Conservation (phyloP, 2,797 vertebrate species). For the Sebastes hubbsi region DNA sequence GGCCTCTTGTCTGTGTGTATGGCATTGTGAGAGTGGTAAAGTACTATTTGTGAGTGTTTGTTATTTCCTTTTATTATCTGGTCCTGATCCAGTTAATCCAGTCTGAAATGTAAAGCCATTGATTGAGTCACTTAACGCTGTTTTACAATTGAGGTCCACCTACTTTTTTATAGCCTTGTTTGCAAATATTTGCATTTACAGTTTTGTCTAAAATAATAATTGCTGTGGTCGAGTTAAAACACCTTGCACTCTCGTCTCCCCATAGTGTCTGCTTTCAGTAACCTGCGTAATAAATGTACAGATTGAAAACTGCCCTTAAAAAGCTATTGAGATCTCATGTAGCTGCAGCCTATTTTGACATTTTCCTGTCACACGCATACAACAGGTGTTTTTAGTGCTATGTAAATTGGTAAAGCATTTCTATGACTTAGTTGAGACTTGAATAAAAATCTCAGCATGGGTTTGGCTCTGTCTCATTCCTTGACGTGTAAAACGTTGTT, state of each 20-base stretch:
- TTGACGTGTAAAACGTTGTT: not conserved
- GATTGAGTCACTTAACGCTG: slow-evolving; percentile 58
- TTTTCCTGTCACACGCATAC: slow-evolving; percentile 69
- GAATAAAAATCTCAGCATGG: slow-evolving; percentile 84
- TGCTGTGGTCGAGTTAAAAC: slow-evolving; percentile 57
- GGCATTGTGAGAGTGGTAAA: slow-evolving; percentile 67
- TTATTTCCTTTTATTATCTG: slow-evolving; percentile 64
- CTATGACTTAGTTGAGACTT: slow-evolving; percentile 82
- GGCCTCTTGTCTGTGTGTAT: slow-evolving; percentile 70
- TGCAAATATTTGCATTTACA: slow-evolving; percentile 63
- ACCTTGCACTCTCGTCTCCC: slow-evolving; percentile 60
- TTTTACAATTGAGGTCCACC: slow-evolving; percentile 69
- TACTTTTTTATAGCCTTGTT: slow-evolving; percentile 71
- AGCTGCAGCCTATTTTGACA: slow-evolving; percentile 72
- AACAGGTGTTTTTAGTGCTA: slow-evolving; percentile 84
- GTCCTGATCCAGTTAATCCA: slow-evolving; percentile 57
- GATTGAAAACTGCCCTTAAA: slow-evolving; percentile 59
- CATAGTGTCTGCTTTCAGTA: slow-evolving; percentile 66
- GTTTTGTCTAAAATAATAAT: slow-evolving; percentile 69
- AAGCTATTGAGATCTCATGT: slow-evolving; percentile 67
- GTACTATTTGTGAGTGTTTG: slow-evolving; percentile 73
- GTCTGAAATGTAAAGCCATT: slow-evolving; percentile 71
- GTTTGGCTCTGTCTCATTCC: slow-evolving; percentile 49
- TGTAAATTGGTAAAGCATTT: slow-evolving; percentile 84
- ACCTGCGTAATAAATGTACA: slow-evolving; percentile 68